These are phyloP conservation scores for Drosophila pruinosa DNA, from an alignment of 1,140 invertebrate genomes.

Conservation along the genomic window DNA sequence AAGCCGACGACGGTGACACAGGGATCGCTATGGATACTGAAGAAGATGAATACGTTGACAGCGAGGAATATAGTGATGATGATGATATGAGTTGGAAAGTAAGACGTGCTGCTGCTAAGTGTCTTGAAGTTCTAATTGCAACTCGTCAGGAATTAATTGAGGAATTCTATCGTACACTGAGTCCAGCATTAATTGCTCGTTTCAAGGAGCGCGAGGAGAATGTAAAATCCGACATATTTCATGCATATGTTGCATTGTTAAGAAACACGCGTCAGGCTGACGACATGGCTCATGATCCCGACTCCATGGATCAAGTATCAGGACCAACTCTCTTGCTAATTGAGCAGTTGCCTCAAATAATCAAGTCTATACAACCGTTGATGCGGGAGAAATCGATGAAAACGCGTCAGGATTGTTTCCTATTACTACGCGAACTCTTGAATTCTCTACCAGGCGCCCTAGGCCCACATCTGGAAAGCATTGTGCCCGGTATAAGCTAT, in stretches of 20 bases:
- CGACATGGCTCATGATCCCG: constrained; percentile 86
- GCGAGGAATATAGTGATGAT: constrained; percentile 98
- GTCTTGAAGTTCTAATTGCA: constrained; percentile 96
- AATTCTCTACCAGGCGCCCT: constrained; percentile 94
- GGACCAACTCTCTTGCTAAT: constrained; percentile 88
- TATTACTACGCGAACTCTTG: constrained; percentile 94
- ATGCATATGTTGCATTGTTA: constrained; percentile 96
- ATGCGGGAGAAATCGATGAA: constrained; percentile 97
- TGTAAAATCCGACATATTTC: constrained; percentile 98
- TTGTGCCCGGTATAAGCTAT: constrained; percentile 96
- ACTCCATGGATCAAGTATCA: constrained; percentile 89
- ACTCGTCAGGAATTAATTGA: constrained; percentile 95
- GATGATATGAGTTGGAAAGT: constrained; percentile 99
- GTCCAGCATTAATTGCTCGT: constrained; percentile 93
- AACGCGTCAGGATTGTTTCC: constrained; percentile 95
- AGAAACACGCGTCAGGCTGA: constrained; percentile 92
- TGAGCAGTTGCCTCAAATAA: constrained; percentile 87
- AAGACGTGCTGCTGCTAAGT: constrained; percentile 97
- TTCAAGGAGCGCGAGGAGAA: constrained; percentile 99
- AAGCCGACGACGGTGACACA: constrained; percentile 87
- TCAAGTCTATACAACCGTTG: constrained; percentile 94
- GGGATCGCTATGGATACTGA: constrained; percentile 87
- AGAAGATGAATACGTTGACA: constrained; percentile 88
- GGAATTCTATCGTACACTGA: constrained; percentile 95
- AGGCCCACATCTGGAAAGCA: constrained; percentile 91